Evolutionary conservation across 2,888 invertebrate genomes (phyloP), one percentile per base, ranked within the genome.

Genomic region (Aelia acuminata): DNA sequence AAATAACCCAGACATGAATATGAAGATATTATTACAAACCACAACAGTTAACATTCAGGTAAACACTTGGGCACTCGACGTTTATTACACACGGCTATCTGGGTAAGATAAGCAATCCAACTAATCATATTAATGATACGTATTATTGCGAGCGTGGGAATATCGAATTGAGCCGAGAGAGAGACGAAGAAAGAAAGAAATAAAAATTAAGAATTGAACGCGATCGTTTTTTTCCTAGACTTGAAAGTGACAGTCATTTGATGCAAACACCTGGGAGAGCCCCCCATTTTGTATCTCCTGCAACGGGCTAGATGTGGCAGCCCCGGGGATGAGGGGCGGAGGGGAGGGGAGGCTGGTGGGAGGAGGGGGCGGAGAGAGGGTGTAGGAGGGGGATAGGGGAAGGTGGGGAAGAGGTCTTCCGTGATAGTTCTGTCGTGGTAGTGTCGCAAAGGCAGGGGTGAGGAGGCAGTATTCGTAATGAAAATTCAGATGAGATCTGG

Each of bases 171-270:
- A 85, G 85, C 85, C 87, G 70, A 70, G 31, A 47, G 86, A 43
- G 57, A n/a, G 43, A 57, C 57, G 48, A 48, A 70, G 31, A 47
- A 63, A 43, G 57, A n/a, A 57, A 57, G 26, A 87, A 22, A 48
- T 7, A 39, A 20, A 50, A 87, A 35, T 84, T 87, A 87, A 84
- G 80, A 88, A 88, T 84, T 88, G 50, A 89, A 89, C 88, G 87
- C 89, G 88, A 87, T 89, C 80, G 80, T 75, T 89, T 90, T 90
- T 90, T 89, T 89, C 88, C 89, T 90, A 88, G 87, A 89, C 88
- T 90, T 89, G 88, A 89, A 88, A 49, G 85, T 85, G 47, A 63
- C 85, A 57, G 57, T 84, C 47, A 70, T 84, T 80, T 80, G 84
- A 84, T 88, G 57, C 35, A 43, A 47, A 84, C 43, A 84, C 49